Conservation (phyloP, 2,888 invertebrate genomes). For the Octonoba sinensis region DNA sequence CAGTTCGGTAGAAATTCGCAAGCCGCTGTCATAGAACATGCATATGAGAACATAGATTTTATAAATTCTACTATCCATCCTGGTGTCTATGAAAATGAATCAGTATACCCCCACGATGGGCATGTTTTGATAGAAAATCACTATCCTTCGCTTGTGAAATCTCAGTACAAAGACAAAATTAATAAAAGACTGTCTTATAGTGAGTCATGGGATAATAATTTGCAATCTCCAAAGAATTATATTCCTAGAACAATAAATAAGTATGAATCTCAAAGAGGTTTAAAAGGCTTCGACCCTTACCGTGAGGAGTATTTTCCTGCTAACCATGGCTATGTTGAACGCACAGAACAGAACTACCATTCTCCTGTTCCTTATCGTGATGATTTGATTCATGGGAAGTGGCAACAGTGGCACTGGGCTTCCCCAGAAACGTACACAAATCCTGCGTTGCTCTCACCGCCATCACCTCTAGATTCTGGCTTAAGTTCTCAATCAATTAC, state of each 20-base stretch:
- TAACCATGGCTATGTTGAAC: slow-evolving; percentile 13
- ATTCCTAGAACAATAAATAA: not conserved
- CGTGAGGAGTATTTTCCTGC: not conserved
- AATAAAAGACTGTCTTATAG: slow-evolving; percentile 25
- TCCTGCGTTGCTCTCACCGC: slow-evolving; percentile 32
- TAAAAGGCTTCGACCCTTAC: not conserved
- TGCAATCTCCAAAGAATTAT: not conserved
- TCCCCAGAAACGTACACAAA: not conserved
- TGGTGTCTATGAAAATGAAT: slow-evolving; percentile 19
- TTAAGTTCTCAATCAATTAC: slow-evolving; percentile 63
- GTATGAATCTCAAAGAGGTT: not conserved
- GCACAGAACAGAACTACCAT: not conserved
- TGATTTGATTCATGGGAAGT: slow-evolving; percentile 27
- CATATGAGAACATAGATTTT: too few species aligned
- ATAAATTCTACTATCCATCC: not conserved
- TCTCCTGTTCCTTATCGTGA: slow-evolving; percentile 14
- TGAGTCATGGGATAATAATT: not conserved
- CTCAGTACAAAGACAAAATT: not conserved
- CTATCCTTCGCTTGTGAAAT: not conserved
- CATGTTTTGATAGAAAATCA: not conserved
- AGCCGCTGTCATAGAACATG: too few species aligned
- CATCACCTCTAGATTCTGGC: slow-evolving; percentile 62
- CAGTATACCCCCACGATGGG: slow-evolving; percentile 17
- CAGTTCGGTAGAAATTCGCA: too few species aligned
- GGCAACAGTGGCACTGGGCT: slow-evolving; percentile 39